Base-by-base conservation (phyloP, 2,888 invertebrate species). In the Caenorhabditis afra region DNA sequence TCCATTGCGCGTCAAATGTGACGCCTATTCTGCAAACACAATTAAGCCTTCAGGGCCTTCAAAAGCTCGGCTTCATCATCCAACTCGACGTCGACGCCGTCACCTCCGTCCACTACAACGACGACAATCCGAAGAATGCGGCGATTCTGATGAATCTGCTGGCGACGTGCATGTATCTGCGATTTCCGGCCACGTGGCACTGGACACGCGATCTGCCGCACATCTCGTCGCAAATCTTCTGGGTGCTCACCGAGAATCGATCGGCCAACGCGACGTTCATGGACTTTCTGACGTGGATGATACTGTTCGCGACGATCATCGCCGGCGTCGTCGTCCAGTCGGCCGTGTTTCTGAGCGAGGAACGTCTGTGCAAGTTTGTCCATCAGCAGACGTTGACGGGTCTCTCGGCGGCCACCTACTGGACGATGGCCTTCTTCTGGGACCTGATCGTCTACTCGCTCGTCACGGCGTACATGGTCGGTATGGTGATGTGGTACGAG, bases 341-440 rank as follows among this genome's bases (percentile, higher is more conserved):
- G 16, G 57, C 68, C 0, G 82, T 83, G 41, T 71, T 73, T 23
- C 29, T 86, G 41, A 81, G 87, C 8, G 87, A 86, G 47, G 87
- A 87, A 8, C 70, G 83, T 1, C 44, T 65, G 1, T 61, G 62
- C 23, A 67, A 79, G 18, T 87, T 87, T 65, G 81, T 84, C 53
- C 85, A 87, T 65, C 86, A 86, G 50, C 83, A 87, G 62, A 67
- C 81, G 41, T 76, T 87, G 12, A 86, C 87, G 4, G 85, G 82
- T n/a, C 64, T 88, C 39, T 77, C 84, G 22, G 66, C 77, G 4
- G 41, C 81, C 22, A 74, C 77, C 44, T 88, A 83, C 50, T 87
- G 87, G 87, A 20, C 71, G 12, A 64, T 81, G 3, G 64, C 81
- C n/a, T 52, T 74, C 12, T 35, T 70, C 4, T 68, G 59, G 45